phyloP scores from a whole-genome alignment of 2,113 vertebrate genomes.

The Fulica atra region DNA sequence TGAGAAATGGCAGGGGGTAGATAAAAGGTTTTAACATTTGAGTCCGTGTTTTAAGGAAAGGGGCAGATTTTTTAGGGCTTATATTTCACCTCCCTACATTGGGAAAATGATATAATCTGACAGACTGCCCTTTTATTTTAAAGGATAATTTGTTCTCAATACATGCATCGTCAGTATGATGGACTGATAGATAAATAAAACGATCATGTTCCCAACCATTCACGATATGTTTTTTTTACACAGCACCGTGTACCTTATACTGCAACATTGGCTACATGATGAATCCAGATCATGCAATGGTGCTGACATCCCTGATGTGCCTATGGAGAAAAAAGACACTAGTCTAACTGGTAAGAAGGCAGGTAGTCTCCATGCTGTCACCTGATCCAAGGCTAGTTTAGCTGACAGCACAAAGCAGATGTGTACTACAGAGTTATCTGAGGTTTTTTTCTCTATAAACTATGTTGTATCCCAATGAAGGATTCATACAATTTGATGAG shows the following conservation, averaged over 20 bases:
- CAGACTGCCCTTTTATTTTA: not conserved
- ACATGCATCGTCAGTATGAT: fast-evolving
- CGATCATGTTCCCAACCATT: fast-evolving
- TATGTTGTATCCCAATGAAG: not conserved
- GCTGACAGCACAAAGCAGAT: not conserved
- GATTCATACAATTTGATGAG: not conserved
- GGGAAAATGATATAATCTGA: not conserved
- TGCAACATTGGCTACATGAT: no score
- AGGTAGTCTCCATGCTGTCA: not conserved
- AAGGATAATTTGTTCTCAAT: not conserved
- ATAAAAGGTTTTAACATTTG: not conserved
- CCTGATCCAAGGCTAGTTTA: not conserved
- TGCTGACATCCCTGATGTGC: not conserved
- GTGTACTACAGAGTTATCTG: not conserved
- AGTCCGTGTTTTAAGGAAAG: not conserved
- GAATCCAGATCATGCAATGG: not conserved
- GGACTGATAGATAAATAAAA: not conserved
- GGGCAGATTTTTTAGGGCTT: not conserved
- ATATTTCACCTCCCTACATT: not conserved
- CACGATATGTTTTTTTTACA: fast-evolving
- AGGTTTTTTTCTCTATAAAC: not conserved
- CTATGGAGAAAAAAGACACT: not conserved
- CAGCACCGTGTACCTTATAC: fast-evolving
- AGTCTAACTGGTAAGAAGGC: not conserved
- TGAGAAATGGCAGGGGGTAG: not conserved